Evolutionary conservation across 2,113 vertebrate genomes (phyloP), one percentile per base, ranked within the genome.

Genomic region (Parotia lawesii): DNA sequence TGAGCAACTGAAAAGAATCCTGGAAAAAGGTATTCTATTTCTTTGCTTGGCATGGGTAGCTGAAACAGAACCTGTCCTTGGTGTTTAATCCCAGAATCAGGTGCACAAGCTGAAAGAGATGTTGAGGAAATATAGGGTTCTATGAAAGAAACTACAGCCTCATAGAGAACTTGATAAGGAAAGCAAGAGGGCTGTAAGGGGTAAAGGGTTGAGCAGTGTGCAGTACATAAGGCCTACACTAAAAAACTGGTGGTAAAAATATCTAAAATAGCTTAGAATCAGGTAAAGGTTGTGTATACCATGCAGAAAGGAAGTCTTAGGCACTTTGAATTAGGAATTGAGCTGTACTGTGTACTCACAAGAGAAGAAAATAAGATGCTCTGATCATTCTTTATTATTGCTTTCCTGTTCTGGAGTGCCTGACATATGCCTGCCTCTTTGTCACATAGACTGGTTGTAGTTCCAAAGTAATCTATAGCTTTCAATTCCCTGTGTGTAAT

Each of bases 21-120:
- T 62, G 14, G 11, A 50, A 66, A 73, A 10, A 17, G 18, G 4
- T 3, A 2, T 54, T 57, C 2, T 62, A 2, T 64, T 79, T 60
- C 15, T 61, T 37, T 86, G 8, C 2, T n/a, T 86, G 25, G 4
- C 20, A 60, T 0, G 0, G 25, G 38, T 17, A 4, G 0, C 35
- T 72, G 24, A 72, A 87, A 66, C 10, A 2, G 4, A 65, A 35
- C 6, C 2, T 60, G 64, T 85, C 18, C 13, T 69, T 65, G 7
- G 2, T 57, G 4, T 50, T 86, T 50, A 54, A 44, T 20, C 6
- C 27, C 58, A 13, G 29, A 67, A 76, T 8, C 2, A 3, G 9
- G 5, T 42, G 5, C 5, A 27, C 48, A 73, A 69, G 4, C 6
- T 48, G 24, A 51, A 67, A 71, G 25, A 73, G 33, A 47, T 67